phyloP scores from a whole-genome alignment of 2,888 invertebrate species.

The Marronus borbonicus region DNA sequence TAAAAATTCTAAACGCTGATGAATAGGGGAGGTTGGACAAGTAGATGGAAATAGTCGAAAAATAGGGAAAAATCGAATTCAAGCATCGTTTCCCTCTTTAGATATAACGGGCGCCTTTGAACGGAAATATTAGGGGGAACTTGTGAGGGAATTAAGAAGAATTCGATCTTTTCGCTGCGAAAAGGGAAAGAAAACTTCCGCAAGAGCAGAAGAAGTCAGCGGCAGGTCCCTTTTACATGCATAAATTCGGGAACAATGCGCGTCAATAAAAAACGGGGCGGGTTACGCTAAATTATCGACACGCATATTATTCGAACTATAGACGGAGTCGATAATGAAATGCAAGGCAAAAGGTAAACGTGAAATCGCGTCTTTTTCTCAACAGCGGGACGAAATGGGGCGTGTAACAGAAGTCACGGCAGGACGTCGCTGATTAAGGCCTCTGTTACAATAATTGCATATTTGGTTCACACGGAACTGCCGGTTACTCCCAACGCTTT shows the following conservation, averaged over 20 bases:
- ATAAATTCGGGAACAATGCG: conserved; percentile 59
- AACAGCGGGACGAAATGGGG: conserved; percentile 63
- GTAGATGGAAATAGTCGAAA: conserved; percentile 29
- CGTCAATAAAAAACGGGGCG: conserved; percentile 61
- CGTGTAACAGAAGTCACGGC: conserved; percentile 55
- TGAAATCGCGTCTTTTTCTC: conserved; percentile 60
- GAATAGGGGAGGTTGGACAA: conserved; percentile 12
- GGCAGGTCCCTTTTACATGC: too few relatives aligned
- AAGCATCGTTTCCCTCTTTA: conserved; percentile 17
- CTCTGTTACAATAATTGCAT: conserved; percentile 69
- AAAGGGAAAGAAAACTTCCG: conserved; percentile 60
- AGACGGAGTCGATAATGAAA: conserved; percentile 50
- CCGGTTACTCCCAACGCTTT: conserved; percentile 60
- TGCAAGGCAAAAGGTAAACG: conserved; percentile 37
- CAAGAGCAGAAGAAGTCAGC: conserved; percentile 52
- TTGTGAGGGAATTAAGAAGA: conserved; percentile 54
- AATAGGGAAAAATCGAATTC: conserved; percentile 32
- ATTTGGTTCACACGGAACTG: conserved; percentile 67
- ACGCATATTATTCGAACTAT: conserved; percentile 15
- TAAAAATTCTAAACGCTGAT: conserved; percentile 44
- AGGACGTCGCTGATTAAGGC: conserved; percentile 65
- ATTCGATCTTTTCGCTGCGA: conserved; percentile 56
- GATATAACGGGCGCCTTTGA: not conserved
- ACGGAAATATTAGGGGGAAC: not conserved
- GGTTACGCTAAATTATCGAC: conserved; percentile 44